phyloP scores from a whole-genome alignment of 2,113 vertebrate genomes.

The Polypterus senegalus region DNA sequence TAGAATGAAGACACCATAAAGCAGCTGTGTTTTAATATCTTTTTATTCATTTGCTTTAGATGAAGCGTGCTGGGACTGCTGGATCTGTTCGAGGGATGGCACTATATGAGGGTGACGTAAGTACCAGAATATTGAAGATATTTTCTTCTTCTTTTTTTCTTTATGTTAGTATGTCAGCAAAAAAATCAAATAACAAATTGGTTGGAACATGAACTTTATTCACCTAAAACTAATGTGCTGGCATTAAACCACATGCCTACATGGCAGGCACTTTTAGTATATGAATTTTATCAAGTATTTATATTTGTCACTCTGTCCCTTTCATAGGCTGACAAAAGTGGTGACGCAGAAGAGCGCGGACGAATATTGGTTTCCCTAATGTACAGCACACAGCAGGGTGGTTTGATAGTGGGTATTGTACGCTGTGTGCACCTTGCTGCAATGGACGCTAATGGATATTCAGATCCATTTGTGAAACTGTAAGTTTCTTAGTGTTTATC shows the following conservation, averaged over 20 bases:
- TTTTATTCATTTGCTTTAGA: conserved; percentile 37
- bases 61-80: conserved; percentile 69
- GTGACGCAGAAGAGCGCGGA: conserved; percentile 76
- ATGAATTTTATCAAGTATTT: conserved; percentile 1
- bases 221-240: neutral
- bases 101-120: conserved; percentile 90
- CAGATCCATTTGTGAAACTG: conserved; percentile 95
- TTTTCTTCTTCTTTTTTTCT: neutral
- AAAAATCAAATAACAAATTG: neutral
- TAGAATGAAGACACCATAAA: too few relatives aligned
- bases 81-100: conserved; percentile 79
- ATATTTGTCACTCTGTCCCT: neutral
- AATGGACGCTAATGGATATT: conserved; percentile 96
- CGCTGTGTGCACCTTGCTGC: conserved; percentile 89
- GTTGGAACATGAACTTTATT: neutral
- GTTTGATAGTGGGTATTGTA: conserved; percentile 78
- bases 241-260: neutral
- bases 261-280: neutral
- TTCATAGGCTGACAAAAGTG: conserved; percentile 61
- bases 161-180: neutral
- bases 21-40: too few relatives aligned
- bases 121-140: neutral
- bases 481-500: conserved; percentile 35
- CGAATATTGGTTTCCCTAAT: conserved; percentile 90
- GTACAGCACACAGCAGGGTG: conserved; percentile 79